phyloP scores from a whole-genome alignment of 2,113 vertebrate species.

The Lethenteron camtschaticum region DNA sequence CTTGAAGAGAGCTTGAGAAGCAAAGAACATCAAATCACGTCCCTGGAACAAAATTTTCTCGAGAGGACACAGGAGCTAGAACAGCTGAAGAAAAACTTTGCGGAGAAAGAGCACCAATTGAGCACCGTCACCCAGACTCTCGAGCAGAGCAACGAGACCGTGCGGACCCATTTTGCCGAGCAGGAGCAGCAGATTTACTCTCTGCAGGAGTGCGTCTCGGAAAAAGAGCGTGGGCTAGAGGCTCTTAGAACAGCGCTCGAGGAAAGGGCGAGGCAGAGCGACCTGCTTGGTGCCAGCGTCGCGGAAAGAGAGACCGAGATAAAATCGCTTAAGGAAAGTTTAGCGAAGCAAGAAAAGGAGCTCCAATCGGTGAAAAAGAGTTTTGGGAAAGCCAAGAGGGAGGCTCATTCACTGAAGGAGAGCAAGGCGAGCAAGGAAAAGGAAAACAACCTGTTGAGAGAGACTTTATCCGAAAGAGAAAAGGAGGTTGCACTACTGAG shows the following conservation, averaged over 20 bases:
- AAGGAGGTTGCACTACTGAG: not conserved
- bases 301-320: too few relatives aligned
- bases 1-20: too few relatives aligned
- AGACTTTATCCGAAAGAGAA: not conserved
- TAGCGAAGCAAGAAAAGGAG: not conserved
- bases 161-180: not conserved
- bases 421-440: not conserved
- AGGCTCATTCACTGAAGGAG: not conserved
- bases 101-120: too few relatives aligned
- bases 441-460: not conserved
- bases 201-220: too few relatives aligned
- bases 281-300: not conserved
- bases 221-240: not conserved
- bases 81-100: too few relatives aligned
- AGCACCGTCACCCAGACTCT: too few relatives aligned
- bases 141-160: too few relatives aligned
- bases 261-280: not conserved
- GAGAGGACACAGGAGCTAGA: too few relatives aligned
- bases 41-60: too few relatives aligned
- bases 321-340: not conserved
- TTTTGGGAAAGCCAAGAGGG: not conserved
- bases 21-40: too few relatives aligned
- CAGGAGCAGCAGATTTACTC: not conserved
- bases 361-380: not conserved
- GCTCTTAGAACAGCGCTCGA: not conserved